These are phyloP conservation scores for Pteropus rufus DNA, from an alignment of 2,797 vertebrate species.

Conservation along the genomic window DNA sequence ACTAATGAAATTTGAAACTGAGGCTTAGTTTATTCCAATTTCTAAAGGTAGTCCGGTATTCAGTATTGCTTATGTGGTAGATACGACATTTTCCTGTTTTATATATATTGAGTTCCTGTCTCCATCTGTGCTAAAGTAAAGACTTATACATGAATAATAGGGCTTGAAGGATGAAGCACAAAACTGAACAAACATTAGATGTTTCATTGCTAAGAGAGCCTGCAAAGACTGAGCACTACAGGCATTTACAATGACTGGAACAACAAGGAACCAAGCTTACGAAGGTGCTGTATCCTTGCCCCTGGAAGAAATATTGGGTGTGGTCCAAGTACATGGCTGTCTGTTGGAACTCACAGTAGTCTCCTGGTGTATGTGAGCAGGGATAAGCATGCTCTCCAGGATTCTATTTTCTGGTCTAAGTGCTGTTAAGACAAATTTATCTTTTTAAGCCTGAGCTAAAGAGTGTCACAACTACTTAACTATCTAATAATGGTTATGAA, in stretches of 20 bases:
- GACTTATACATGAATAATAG: neutral
- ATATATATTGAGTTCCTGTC: neutral
- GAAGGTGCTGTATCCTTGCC: neutral
- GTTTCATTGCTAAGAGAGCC: neutral
- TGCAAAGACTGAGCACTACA: rapidly evolving
- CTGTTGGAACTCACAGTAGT: neutral
- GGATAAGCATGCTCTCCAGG: neutral
- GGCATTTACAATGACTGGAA: neutral
- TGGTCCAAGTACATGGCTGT: neutral
- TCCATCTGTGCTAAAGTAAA: neutral
- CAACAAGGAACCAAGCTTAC: too few species aligned
- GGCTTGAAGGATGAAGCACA: neutral
- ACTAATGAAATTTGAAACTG: too few species aligned
- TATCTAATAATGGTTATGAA: neutral
- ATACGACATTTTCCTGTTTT: neutral
- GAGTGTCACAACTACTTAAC: neutral
- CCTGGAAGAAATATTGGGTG: neutral
- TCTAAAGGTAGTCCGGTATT: neutral
- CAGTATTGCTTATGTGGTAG: neutral
- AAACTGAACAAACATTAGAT: neutral
- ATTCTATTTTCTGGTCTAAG: neutral
- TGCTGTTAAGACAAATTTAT: neutral
- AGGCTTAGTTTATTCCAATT: neutral
- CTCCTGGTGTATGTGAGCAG: neutral
- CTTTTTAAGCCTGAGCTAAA: neutral